Evolutionary conservation across 1,140 invertebrate species (phyloP), one percentile per base, ranked within the genome.

Genomic region (Drosophila paulistorum): DNA sequence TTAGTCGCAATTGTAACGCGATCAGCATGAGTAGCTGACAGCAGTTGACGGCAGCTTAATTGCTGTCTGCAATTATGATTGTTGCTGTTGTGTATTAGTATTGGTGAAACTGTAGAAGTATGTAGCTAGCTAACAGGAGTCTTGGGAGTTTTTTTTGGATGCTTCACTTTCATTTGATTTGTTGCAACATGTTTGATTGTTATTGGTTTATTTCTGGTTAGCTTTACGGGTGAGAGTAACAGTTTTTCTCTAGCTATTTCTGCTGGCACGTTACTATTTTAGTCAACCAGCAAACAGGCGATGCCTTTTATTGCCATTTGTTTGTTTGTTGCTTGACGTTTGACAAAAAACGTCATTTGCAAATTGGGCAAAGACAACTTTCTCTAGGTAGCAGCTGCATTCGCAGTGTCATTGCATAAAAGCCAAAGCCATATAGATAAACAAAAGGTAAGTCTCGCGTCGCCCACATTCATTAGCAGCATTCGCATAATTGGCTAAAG

Each of bases 291-390:
- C 78, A 71, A 65, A 42, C 81, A 68, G 82, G 76, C 83, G 85
- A 79, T 86, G 84, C 84, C 84, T 89, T 89, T 89, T 89, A 89
- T 67, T 67, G 65, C 59, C 45, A 60, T 71, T 71, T 63, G 62
- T 59, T 61, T 64, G 45, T 77, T 30, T 55, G 77, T 62, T 59
- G 68, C 68, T 87, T 89, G 83, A 89, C 83, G 84, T 89, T 89
- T 85, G 89, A 85, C 89, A 89, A 89, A 86, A 89, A 89, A 89
- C 84, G 84, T 89, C 84, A 89, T 89, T 89, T 89, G 84, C 84
- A 89, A 89, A 89, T 89, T 89, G 84, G 84, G 84, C 83, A 89
- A 89, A 89, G 80, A 89, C 84, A 89, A 89, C 84, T 89, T 89
- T 89, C 84, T 89, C 84, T 86, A 87, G 82, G 75, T 72, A 77